Conservation (phyloP, 2,113 vertebrate genomes). For the Lutjanus erythropterus region DNA sequence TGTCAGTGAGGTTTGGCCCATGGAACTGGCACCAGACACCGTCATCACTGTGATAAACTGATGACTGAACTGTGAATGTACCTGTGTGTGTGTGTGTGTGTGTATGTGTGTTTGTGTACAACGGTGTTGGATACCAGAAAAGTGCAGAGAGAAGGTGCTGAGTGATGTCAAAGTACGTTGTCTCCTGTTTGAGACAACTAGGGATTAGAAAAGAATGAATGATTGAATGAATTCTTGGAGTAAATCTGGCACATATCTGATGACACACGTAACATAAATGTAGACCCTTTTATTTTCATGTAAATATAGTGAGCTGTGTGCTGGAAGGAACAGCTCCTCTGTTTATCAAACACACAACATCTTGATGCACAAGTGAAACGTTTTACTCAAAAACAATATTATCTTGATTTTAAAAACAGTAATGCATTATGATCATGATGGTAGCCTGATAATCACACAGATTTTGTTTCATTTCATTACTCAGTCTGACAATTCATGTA, state of each 20-base stretch:
- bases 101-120: conserved; percentile 5
- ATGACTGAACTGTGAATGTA: conserved; percentile 14
- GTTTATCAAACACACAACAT: not conserved
- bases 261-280: not conserved
- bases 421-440: not conserved
- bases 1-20: conserved; percentile 16
- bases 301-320: not conserved
- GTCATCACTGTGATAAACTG: conserved; percentile 26
- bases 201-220: conserved; percentile 38
- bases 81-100: not conserved
- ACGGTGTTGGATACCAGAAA: not conserved
- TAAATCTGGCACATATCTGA: not conserved
- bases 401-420: not conserved
- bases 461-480: not conserved
- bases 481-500: not conserved
- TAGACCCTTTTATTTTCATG: not conserved
- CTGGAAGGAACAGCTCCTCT: not conserved
- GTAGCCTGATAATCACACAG: not conserved
- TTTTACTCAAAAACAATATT: not conserved
- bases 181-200: conserved; percentile 13
- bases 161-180: conserved; percentile 34
- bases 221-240: conserved; percentile 9
- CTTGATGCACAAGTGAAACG: too few relatives aligned
- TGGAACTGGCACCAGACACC: conserved; percentile 1
- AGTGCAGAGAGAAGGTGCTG: conserved; percentile 16